Conservation (phyloP, 2,888 invertebrate species). For the Epinotia bilunana region DNA sequence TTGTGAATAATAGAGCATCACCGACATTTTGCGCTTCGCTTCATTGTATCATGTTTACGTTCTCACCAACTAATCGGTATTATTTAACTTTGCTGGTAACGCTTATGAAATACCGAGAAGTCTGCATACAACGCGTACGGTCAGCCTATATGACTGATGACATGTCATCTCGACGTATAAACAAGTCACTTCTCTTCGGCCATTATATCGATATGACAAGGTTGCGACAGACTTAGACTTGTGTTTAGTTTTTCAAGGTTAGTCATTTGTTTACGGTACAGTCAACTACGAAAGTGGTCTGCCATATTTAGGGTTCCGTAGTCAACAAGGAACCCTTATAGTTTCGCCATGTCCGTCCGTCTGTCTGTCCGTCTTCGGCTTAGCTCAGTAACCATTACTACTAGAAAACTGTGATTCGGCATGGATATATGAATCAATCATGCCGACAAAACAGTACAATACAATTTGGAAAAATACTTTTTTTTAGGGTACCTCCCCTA, state of each 20-base stretch:
- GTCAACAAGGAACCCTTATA: too few species aligned
- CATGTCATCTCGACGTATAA: constrained; percentile 58
- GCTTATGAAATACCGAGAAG: constrained; percentile 63
- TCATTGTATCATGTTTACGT: constrained; percentile 31
- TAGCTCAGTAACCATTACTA: too few species aligned
- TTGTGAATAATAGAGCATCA: background rate
- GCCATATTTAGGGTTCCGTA: too few species aligned
- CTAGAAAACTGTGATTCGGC: too few species aligned
- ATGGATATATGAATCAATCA: too few species aligned
- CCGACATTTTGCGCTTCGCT: constrained; percentile 12
- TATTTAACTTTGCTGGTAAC: constrained; percentile 28
- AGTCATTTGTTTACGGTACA: constrained; percentile 57
- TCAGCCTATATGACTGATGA: constrained; percentile 64
- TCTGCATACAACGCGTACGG: constrained; percentile 58
- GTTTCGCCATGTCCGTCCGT: too few species aligned
- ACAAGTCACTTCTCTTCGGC: constrained; percentile 49
- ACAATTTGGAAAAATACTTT: too few species aligned
- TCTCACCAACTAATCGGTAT: constrained; percentile 26
- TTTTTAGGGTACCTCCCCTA: too few species aligned
- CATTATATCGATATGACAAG: constrained; percentile 46
- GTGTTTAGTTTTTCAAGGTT: constrained; percentile 48
- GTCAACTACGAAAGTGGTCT: too few species aligned
- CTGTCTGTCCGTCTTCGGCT: too few species aligned
- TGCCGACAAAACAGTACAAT: too few species aligned
- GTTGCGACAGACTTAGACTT: constrained; percentile 40